Conservation (phyloP, 2,797 vertebrate species). For the Glyptemys insculpta region DNA sequence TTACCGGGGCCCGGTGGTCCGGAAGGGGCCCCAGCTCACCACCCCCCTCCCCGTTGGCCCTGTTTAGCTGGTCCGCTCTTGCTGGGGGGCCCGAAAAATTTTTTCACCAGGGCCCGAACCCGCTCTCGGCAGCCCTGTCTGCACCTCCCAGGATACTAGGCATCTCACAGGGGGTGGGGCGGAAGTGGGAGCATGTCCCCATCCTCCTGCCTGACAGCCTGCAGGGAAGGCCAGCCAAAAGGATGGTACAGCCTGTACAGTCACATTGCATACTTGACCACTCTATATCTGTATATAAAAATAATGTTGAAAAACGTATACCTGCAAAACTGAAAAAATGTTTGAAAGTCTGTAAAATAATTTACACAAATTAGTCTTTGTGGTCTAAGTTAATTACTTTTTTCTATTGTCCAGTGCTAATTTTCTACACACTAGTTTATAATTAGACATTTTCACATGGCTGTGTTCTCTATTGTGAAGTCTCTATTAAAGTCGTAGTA, state of each 20-base stretch:
- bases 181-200: not conserved
- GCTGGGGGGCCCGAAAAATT: too few species aligned
- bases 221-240: not conserved
- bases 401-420: not conserved
- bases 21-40: too few species aligned
- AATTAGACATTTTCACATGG: not conserved
- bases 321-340: not conserved
- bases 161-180: not conserved
- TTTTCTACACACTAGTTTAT: not conserved
- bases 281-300: not conserved
- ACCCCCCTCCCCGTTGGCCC: too few species aligned
- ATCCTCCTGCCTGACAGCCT: not conserved
- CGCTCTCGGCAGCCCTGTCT: not conserved
- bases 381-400: not conserved
- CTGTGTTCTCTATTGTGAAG: not conserved
- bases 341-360: not conserved
- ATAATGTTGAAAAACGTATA: not conserved
- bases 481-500: not conserved
- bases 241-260: not conserved
- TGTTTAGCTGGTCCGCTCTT: too few species aligned
- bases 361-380: constrained; percentile 2
- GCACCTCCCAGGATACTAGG: not conserved
- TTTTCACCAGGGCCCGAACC: too few species aligned
- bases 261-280: not conserved
- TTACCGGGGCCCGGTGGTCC: too few species aligned